A percentile compares a stretch with the other conserved stretches of the same genome.
Evolutionary conservation across 1,140 invertebrate species (phyloP).

Genomic region (Nymphalis io): DNA sequence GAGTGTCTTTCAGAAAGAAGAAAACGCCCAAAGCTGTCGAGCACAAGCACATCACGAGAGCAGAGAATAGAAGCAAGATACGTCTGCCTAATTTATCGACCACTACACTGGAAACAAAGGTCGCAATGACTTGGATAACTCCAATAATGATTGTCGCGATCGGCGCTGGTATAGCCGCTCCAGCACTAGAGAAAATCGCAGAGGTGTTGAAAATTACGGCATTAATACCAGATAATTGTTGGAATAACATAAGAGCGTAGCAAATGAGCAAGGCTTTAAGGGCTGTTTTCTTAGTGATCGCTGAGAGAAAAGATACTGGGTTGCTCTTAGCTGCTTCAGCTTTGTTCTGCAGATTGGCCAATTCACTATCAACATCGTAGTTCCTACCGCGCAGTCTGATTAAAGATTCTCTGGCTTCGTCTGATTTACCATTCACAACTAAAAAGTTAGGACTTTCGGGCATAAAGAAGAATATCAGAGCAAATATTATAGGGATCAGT

Average conservation of each 20-base stretch:
- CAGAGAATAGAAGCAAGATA: slow-evolving; percentile 85
- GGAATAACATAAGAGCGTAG: slow-evolving; percentile 90
- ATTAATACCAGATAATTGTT: slow-evolving; percentile 93
- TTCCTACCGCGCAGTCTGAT: slow-evolving; percentile 84
- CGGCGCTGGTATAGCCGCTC: slow-evolving; percentile 80
- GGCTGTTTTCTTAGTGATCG: slow-evolving; percentile 82
- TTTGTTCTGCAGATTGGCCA: slow-evolving; percentile 82
- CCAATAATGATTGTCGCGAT: slow-evolving; percentile 88
- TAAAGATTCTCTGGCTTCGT: slow-evolving; percentile 84
- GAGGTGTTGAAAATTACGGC: slow-evolving; percentile 91
- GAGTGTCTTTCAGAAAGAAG: slow-evolving; percentile 82
- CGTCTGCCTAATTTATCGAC: slow-evolving; percentile 89
- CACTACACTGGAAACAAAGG: slow-evolving; percentile 85
- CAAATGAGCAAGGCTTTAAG: slow-evolving; percentile 87
- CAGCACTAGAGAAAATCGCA: slow-evolving; percentile 86
- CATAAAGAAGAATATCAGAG: slow-evolving; percentile 86
- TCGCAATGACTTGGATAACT: slow-evolving; percentile 88
- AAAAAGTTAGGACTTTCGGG: slow-evolving; percentile 88
- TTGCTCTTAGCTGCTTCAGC: slow-evolving; percentile 80
- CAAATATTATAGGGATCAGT: slow-evolving; percentile 85
- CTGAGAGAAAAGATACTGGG: slow-evolving; percentile 79
- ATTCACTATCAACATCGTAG: slow-evolving; percentile 83
- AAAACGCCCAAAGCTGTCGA: slow-evolving; percentile 83
- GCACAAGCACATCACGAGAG: slow-evolving; percentile 83
- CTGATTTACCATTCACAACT: slow-evolving; percentile 82